Conservation (phyloP, 2,113 vertebrate species). For the Vimba vimba region DNA sequence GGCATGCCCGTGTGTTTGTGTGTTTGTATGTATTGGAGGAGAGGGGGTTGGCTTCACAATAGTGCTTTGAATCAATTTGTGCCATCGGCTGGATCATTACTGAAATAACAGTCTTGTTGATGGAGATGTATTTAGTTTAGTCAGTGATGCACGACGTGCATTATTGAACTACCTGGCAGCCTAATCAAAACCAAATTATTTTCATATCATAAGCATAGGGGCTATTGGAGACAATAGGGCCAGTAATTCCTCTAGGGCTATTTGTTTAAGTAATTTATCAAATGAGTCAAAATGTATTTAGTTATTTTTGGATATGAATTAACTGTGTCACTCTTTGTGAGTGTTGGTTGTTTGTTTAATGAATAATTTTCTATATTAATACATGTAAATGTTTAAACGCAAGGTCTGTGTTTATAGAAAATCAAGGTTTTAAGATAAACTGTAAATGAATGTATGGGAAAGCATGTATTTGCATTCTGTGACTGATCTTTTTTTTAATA, state of each 20-base stretch:
- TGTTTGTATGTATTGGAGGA: conserved; percentile 27
- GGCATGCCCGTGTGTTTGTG: not conserved
- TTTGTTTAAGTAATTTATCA: conserved; percentile 48
- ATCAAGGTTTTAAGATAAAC: not conserved
- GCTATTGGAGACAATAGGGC: conserved; percentile 48
- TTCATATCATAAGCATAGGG: conserved; percentile 66
- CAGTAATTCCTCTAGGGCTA: conserved; percentile 42
- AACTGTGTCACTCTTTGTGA: not conserved
- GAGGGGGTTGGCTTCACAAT: conserved; percentile 59
- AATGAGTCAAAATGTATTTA: conserved; percentile 37
- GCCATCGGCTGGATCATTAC: conserved; percentile 64
- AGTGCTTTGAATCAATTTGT: conserved; percentile 53
- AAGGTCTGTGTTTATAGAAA: not conserved
- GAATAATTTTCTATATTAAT: not conserved
- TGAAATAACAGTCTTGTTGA: conserved; percentile 66
- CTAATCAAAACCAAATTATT: conserved; percentile 71
- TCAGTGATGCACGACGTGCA: conserved; percentile 66
- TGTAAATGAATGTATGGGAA: not conserved
- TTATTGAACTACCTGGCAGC: conserved; percentile 57
- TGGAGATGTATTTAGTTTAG: conserved; percentile 74
- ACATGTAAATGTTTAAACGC: not conserved
- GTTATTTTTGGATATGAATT: conserved; percentile 45
- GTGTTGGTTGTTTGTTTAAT: conserved; percentile 27
- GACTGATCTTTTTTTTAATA: not conserved
- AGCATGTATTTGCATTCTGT: not conserved